Conservation (phyloP, 2,113 vertebrate species). For the Vulpes ferrilata region DNA sequence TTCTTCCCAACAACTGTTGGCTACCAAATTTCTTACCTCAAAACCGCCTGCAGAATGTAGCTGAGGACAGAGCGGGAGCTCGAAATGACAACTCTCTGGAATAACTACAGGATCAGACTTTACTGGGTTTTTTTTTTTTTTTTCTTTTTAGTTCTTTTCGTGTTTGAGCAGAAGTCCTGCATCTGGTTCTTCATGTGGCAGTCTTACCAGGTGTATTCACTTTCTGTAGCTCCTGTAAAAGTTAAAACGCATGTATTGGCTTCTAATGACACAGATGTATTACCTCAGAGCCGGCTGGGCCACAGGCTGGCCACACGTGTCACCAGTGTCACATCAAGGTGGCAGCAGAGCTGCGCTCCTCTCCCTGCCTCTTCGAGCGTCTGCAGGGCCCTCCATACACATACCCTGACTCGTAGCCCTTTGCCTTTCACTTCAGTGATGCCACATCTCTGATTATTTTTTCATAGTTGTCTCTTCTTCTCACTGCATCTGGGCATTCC, state of each 20-base stretch:
- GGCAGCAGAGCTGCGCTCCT: not conserved
- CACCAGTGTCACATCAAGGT: not conserved
- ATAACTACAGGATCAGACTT: not conserved
- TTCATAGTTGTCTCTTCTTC: not conserved
- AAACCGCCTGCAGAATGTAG: not conserved
- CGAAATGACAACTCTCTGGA: not conserved
- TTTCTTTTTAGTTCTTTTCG: not conserved
- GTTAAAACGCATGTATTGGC: not conserved
- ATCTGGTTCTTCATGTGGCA: not conserved
- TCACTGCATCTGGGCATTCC: not conserved
- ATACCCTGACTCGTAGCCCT: no score
- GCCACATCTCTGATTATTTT: not conserved
- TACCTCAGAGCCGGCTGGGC: not conserved
- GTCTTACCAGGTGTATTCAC: not conserved
- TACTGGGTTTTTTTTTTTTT: not conserved
- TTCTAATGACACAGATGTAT: not conserved
- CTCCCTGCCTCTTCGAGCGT: not conserved
- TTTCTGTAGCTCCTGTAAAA: not conserved
- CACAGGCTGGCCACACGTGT: not conserved
- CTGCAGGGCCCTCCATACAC: no score
- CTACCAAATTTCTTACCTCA: not conserved
- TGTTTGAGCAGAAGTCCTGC: not conserved
- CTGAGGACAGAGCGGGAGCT: not conserved
- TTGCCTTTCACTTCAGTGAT: not conserved
- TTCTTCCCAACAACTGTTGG: not conserved